Base-by-base conservation (phyloP, 2,113 vertebrate genomes). In the Upupa epops region DNA sequence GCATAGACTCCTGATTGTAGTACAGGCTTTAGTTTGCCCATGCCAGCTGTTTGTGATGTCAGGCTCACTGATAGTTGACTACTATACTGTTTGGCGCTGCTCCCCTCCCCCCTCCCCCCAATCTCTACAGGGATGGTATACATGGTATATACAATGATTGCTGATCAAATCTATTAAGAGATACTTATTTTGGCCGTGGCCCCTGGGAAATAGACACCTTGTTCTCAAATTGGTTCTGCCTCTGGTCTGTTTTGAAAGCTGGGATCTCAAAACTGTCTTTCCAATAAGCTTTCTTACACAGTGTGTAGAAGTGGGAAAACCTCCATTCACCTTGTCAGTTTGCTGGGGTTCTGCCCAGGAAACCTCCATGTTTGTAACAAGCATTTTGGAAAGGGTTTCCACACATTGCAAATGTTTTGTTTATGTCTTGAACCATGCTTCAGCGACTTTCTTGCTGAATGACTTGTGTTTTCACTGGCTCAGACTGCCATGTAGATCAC, bases 401-500 rank as follows among this genome's bases (percentile, higher is more conserved):
- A 42, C 40, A 42, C 40, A 65, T 21, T 42, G 28, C 36, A 79
- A 93, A 73, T 83, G 83, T 91, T 88, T 93, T 95, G 86, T 90
- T 96, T 95, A 88, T 81, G 34, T 84, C 73, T 94, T 77, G 89
- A 92, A 87, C 92, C 56, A 51, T 66, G 77, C 86, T 93, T 90
- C 86, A 92, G 84, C 45, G 4, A 63, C 71, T 90, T 87, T 76
- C 84, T 94, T 87, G 89, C 56, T 93, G 95, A 78, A 77, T 95
- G 93, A 85, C 89, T 95, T 85, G 86, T 95, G 86, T 95, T 96
- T 96, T 95, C 92, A 76, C 93, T 96, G 93, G 92, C 93, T 95
- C 86, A 93, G 86, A 36, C 52, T 89, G 42, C 86, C 59, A 80
- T 83, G 91, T 79, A 85, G 90, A 92, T 96, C 19, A 0, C 81